These are phyloP conservation scores for Eulithis prunata DNA, from an alignment of 2,888 invertebrate genomes.

Conservation along the genomic window DNA sequence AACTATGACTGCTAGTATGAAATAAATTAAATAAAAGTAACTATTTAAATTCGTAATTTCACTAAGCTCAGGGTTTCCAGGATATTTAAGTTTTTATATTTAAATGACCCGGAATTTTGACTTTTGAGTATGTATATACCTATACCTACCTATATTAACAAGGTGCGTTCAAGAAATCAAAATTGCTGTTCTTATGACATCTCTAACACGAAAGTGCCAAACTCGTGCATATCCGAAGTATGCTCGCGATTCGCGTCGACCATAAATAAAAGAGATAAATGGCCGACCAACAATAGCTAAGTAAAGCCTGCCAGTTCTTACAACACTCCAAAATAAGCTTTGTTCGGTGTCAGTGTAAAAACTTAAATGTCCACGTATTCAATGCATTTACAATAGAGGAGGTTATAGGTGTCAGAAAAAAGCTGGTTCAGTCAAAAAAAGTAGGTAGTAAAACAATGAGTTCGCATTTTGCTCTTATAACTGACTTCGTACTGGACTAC, in stretches of 20 bases:
- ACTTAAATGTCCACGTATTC: slow-evolving; percentile 72
- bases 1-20: too few species aligned
- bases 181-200: slow-evolving; percentile 8
- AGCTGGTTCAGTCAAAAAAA: slow-evolving; percentile 14
- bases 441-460: too few species aligned
- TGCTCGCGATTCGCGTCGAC: slow-evolving; percentile 75
- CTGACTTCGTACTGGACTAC: too few species aligned
- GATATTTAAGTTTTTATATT: too few species aligned
- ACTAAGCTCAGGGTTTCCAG: too few species aligned
- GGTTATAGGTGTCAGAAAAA: slow-evolving; percentile 43
- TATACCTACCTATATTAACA: too few species aligned
- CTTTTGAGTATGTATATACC: too few species aligned
- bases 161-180: slow-evolving; percentile 12
- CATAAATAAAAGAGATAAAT: slow-evolving; percentile 83
- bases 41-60: too few species aligned
- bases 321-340: slow-evolving; percentile 75
- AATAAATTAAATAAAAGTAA: too few species aligned
- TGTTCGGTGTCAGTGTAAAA: slow-evolving; percentile 71
- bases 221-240: slow-evolving; percentile 62
- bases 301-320: slow-evolving; percentile 75
- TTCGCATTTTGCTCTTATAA: too few species aligned
- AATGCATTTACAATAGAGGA: slow-evolving; percentile 70
- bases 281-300: slow-evolving; percentile 78
- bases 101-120: too few species aligned
- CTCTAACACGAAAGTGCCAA: slow-evolving; percentile 22